phyloP scores from a whole-genome alignment of 2,113 vertebrate species.

The Anguilla japonica region DNA sequence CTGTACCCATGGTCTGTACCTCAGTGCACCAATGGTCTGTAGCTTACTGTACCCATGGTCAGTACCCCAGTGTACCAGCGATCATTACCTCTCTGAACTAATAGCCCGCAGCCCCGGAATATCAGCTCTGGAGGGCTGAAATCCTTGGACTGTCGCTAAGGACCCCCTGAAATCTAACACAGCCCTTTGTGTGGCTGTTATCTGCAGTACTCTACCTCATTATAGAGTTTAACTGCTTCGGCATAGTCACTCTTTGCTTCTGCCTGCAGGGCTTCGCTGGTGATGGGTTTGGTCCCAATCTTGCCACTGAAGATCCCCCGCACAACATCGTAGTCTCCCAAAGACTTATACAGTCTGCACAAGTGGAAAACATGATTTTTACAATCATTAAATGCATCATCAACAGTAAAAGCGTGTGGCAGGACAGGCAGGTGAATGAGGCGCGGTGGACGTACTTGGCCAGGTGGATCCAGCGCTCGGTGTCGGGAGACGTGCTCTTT shows the following conservation, averaged over 20 bases:
- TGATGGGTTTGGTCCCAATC: constrained; percentile 86
- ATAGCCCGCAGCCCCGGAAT: no score
- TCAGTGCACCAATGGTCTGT: no score
- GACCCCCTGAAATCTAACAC: no score
- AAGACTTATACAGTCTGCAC: constrained; percentile 84
- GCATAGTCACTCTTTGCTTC: constrained; percentile 88
- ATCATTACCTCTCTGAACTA: no score
- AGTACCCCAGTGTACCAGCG: background rate
- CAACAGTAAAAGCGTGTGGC: background rate
- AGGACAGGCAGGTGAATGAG: background rate
- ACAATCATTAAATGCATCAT: no score
- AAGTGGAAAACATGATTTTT: constrained; percentile 1
- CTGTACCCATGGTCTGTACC: no score
- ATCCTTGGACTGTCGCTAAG: no score
- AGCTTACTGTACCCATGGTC: no score
- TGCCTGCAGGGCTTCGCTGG: constrained; percentile 78
- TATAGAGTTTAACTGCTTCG: constrained; percentile 85
- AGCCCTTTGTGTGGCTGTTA: background rate
- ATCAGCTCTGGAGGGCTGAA: background rate
- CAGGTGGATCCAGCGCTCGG: constrained; percentile 89
- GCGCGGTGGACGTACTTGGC: constrained; percentile 82
- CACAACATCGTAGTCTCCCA: constrained; percentile 93
- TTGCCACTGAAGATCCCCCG: constrained; percentile 91
- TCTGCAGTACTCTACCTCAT: constrained; percentile 72
- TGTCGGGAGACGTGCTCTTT: constrained; percentile 71